Evolutionary conservation across 1,140 invertebrate species (phyloP), one percentile per base, ranked within the genome.

Genomic region (Lycorma delicatula): DNA sequence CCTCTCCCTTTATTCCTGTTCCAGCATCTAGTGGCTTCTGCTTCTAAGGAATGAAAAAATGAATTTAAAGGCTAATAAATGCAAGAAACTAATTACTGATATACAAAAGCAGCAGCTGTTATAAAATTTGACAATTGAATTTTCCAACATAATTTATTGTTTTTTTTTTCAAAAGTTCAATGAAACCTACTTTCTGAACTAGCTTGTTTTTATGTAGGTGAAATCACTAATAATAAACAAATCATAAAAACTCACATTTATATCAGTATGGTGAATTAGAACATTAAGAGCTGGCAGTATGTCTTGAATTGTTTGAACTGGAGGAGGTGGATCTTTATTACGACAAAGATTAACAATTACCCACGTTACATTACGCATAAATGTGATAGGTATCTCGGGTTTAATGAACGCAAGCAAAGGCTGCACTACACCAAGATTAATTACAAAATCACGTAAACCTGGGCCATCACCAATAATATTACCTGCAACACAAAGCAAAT

Each of bases 301-400:
- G 74, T 96, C 89, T 67, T 85, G 79, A 63, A 98, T 95, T 6
- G 93, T 96, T 65, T 82, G 77, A 50, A 85, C 79, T 63, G 87
- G 82, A 64, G 91, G 91, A 9, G 93, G 88, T 26, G 93, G 93
- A 69, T 97, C 92, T 78, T 97, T 97, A 77, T 90, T 95, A 62
- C 94, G 85, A 78, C 93, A 97, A 66, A 97, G 80, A 75, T 97
- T 97, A 12, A 97, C 93, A 75, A 97, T 93, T 25, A 97, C 93
- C 94, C 94, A 97, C 23, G 93, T 96, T n/a, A 97, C 92, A 72
- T 97, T 97, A 50, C 94, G 82, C 63, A 97, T 76, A 75, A 97
- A 97, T 49, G 85, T 81, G 58, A 97, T 88, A 26, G 91, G 91
- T 70, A 96, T 94, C 57, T 94, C 89, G 18, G 91, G 91, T 68